phyloP scores from a whole-genome alignment of 2,888 invertebrate genomes.

The Heteropelma amictum region DNA sequence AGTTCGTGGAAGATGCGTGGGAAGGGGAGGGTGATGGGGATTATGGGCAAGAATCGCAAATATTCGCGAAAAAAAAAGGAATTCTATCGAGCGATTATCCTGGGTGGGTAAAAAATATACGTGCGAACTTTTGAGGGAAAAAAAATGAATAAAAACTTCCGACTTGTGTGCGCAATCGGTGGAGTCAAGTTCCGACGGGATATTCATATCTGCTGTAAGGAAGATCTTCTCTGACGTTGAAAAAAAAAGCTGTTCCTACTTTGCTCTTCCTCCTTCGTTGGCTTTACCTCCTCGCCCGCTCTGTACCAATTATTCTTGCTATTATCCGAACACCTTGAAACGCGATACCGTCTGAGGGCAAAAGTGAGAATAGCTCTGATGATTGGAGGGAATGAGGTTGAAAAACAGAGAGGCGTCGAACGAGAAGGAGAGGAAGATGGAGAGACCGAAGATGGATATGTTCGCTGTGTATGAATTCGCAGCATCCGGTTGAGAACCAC shows the following conservation, averaged over 20 bases:
- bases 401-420: constrained; percentile 29
- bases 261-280: not conserved
- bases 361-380: constrained; percentile 39
- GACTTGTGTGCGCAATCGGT: too few relatives aligned
- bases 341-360: constrained; percentile 3
- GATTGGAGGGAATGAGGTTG: constrained; percentile 20
- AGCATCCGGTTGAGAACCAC: constrained; percentile 67
- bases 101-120: too few relatives aligned
- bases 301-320: constrained; percentile 40
- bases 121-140: too few relatives aligned
- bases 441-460: not conserved
- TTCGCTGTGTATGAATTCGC: not conserved
- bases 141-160: too few relatives aligned
- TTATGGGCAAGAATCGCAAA: constrained; percentile 5
- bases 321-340: constrained; percentile 23
- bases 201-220: not conserved
- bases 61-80: not conserved
- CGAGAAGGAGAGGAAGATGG: not conserved
- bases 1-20: constrained; percentile 38
- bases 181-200: not conserved
- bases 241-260: not conserved
- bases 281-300: not conserved
- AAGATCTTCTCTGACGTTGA: not conserved
- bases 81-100: not conserved
- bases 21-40: too few relatives aligned